Evolutionary conservation across 2,888 invertebrate species (phyloP), one percentile per base, ranked within the genome.

Genomic region (Syrphus vitripennis): DNA sequence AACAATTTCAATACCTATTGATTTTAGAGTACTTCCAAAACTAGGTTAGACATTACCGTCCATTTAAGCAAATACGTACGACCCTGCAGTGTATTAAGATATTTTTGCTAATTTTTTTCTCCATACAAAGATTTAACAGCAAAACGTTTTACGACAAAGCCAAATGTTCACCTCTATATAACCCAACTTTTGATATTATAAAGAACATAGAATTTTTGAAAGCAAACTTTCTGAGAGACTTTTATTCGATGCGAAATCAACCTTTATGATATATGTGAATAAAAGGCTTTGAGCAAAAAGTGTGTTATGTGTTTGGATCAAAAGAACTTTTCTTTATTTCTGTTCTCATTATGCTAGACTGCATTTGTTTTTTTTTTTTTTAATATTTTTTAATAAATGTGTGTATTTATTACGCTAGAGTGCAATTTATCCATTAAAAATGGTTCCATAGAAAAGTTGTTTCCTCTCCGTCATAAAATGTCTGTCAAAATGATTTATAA

Each of bases 261-360:
- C 31, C 40, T 61, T 61, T 40, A 61, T 40, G 24, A 40, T 40
- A 53, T 42, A 48, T 21, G 21, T 26, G 40, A 40, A 42, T 10
- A 61, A n/a, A n/a, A 21, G 61, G 21, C 80, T 65, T 74, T 67
- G 26, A 74, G 37, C 34, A 34, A 29, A n/a, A 40, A 37, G 14
- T 50, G 50, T 48, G 45, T 48, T 21, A 3, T 14, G n/a, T 31
- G 19, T 71, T 37, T 34, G 40, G 26, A 42, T 65, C 4, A 82
- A 45, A 71, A 63, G 69, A 29, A 77, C 57, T 65, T 61, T 31
- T n/a, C n/a, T n/a, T 29, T 31, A 65, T 24, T 12, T 31, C 14
- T 45, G 34, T 31, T 59, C 40, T 61, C 37, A 48, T 74, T 67
- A 72, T 65, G 65, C 45, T 37, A 19, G 29, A 72, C 53, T 55